Conservation (phyloP, 2,113 vertebrate genomes). For the Rhegmatorhina hoffmannsi region DNA sequence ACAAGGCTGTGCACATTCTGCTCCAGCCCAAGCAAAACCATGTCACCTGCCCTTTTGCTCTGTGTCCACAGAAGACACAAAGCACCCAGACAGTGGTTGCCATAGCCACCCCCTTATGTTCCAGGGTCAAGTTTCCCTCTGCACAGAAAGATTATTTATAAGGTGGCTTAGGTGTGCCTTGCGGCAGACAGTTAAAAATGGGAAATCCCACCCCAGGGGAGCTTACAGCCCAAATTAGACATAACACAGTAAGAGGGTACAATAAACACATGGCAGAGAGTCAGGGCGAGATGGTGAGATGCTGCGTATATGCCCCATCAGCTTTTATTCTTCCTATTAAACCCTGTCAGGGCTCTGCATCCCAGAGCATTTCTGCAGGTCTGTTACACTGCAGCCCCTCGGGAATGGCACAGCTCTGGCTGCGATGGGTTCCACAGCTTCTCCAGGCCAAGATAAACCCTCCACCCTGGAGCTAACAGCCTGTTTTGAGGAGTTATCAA, state of each 20-base stretch:
- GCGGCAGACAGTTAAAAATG: background rate
- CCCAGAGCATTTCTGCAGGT: background rate
- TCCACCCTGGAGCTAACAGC: background rate
- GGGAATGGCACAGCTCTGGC: background rate
- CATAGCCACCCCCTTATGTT: background rate
- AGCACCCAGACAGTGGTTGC: conserved; percentile 4
- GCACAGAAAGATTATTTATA: conserved; percentile 10
- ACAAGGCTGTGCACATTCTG: accelerated
- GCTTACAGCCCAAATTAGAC: background rate
- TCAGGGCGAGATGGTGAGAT: background rate
- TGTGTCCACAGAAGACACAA: background rate
- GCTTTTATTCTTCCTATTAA: background rate
- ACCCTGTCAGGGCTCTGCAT: background rate
- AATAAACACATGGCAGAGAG: background rate
- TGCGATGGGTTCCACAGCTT: background rate
- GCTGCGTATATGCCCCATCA: background rate
- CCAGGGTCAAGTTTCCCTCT: conserved; percentile 7
- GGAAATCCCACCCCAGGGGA: background rate
- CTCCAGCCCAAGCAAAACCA: background rate
- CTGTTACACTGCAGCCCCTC: background rate
- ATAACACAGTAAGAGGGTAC: background rate
- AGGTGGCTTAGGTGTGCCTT: conserved; percentile 42
- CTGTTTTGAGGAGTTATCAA: background rate
- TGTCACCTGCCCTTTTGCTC: background rate
- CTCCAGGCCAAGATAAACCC: background rate